Percentiles rank a stretch among this genome's conserved stretches.
Evolutionary conservation across 2,113 vertebrate species (phyloP).

Genomic region (Catharus minimus): DNA sequence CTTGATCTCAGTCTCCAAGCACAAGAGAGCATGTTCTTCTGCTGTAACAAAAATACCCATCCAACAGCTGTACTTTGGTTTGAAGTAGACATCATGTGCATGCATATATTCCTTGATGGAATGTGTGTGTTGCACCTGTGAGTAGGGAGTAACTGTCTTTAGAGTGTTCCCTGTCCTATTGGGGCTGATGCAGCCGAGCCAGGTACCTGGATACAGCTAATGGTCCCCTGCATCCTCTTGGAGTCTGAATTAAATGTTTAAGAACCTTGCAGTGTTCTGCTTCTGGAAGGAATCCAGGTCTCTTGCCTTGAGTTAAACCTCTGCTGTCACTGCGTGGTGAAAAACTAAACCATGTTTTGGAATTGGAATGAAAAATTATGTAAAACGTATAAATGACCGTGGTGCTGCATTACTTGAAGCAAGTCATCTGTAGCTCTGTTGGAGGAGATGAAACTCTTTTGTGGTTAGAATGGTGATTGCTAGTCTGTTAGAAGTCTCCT

Average conservation of each 20-base stretch:
- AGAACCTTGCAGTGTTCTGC: background rate
- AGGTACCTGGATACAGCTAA: background rate
- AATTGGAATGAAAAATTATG: background rate
- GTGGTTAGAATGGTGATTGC: background rate
- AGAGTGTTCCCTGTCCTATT: background rate
- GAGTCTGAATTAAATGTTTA: background rate
- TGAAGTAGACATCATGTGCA: background rate
- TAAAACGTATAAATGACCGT: background rate
- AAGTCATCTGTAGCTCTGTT: background rate
- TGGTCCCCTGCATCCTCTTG: background rate
- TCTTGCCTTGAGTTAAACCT: background rate
- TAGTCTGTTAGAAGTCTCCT: background rate
- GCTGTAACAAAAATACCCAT: background rate
- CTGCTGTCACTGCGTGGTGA: background rate
- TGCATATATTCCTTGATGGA: background rate
- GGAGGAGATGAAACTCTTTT: background rate
- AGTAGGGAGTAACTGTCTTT: background rate
- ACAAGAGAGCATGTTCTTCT: background rate
- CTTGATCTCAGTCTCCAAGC: background rate
- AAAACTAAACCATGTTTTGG: background rate
- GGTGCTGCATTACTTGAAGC: background rate
- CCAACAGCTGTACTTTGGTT: background rate
- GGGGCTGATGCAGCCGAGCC: background rate
- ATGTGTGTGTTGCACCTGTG: background rate
- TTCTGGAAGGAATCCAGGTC: background rate